Percentiles rank a stretch among this genome's conserved stretches.
phyloP scores from a whole-genome alignment of 2,797 vertebrate genomes.

The Intellagama lesueurii region DNA sequence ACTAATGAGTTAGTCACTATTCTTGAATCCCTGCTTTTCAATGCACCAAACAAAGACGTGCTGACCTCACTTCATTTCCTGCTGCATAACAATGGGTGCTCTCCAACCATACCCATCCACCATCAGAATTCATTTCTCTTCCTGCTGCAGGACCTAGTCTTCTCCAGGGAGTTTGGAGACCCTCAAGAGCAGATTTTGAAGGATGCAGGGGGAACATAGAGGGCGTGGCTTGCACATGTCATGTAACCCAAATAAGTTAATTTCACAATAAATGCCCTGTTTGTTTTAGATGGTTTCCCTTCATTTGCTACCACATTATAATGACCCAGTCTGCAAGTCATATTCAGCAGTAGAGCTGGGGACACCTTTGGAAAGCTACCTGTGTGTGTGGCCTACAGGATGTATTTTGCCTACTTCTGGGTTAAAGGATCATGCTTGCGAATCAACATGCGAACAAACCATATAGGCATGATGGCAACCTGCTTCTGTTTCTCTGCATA shows the following conservation, averaged over 20 bases:
- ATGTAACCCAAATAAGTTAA: neutral
- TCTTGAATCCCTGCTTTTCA: neutral
- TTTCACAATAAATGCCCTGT: too few species aligned
- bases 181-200: neutral
- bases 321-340: too few species aligned
- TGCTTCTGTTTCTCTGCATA: neutral
- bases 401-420: neutral
- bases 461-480: too few species aligned
- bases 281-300: too few species aligned
- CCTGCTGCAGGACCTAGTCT: neutral
- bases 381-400: neutral
- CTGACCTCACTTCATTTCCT: neutral
- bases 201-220: neutral
- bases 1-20: accelerated
- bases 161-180: neutral
- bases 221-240: neutral
- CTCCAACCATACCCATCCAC: too few species aligned
- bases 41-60: neutral
- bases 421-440: neutral
- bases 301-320: too few species aligned
- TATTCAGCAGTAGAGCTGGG: neutral
- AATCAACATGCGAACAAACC: neutral
- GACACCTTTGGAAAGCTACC: neutral
- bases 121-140: neutral
- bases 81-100: neutral